Conservation (phyloP, 2,888 invertebrate species). For the Prosapia bicincta region DNA sequence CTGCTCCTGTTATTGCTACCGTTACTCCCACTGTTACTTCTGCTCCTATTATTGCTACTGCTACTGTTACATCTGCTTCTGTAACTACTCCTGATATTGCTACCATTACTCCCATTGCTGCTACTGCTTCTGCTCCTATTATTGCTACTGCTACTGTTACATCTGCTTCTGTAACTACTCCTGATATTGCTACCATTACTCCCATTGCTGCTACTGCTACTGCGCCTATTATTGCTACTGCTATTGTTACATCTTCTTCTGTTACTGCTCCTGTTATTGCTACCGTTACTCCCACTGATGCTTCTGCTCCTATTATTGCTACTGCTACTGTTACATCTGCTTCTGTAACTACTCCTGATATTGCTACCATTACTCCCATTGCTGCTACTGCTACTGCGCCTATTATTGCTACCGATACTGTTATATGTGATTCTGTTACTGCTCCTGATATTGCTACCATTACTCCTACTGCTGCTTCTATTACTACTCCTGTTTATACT, state of each 20-base stretch:
- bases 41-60: neutral
- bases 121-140: neutral
- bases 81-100: neutral
- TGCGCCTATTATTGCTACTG: neutral
- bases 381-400: too few relatives aligned
- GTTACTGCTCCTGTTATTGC: neutral
- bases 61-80: neutral
- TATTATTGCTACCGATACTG: neutral
- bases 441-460: slow-evolving; percentile 18
- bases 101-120: neutral
- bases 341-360: slow-evolving; percentile 16
- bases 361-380: neutral
- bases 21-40: neutral
- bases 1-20: neutral
- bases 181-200: neutral
- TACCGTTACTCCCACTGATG: slow-evolving; percentile 10
- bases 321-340: slow-evolving; percentile 8
- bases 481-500: slow-evolving; percentile 12
- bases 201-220: neutral
- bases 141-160: too few relatives aligned
- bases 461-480: slow-evolving; percentile 19
- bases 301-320: slow-evolving; percentile 15
- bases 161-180: neutral
- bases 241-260: neutral
- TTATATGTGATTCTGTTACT: slow-evolving; percentile 18